Conservation (phyloP, 2,888 invertebrate genomes). For the Chrysina gloriosa region DNA sequence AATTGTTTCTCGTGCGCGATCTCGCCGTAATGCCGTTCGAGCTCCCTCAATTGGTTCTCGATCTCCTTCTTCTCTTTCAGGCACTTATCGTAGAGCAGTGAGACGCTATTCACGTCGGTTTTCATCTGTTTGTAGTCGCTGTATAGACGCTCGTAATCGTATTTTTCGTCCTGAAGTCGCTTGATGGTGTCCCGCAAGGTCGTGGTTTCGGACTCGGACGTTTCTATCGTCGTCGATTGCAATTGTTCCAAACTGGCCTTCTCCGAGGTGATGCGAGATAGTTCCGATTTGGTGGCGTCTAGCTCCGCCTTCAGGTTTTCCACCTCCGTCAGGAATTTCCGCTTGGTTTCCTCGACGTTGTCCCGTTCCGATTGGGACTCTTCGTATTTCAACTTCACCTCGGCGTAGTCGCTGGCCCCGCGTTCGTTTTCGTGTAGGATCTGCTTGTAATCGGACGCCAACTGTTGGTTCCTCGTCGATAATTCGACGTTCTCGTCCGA, state of each 20-base stretch:
- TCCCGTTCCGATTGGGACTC: constrained; percentile 22
- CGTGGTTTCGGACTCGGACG: constrained; percentile 24
- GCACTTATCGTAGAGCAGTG: constrained; percentile 28
- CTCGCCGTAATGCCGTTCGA: constrained; percentile 59
- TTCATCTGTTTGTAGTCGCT: constrained; percentile 37
- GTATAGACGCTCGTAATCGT: constrained; percentile 26
- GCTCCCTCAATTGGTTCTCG: constrained; percentile 55
- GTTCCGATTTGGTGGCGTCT: constrained; percentile 2
- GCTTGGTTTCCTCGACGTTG: constrained; percentile 38
- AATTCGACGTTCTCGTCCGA: constrained; percentile 56
- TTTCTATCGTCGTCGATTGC: constrained; percentile 18
- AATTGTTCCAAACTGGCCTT: constrained; percentile 16
- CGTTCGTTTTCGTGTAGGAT: constrained; percentile 58
- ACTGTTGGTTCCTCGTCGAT: constrained; percentile 54
- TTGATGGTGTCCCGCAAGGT: constrained; percentile 22
- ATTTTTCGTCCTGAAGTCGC: constrained; percentile 30
- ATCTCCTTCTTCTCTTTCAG: constrained; percentile 51
- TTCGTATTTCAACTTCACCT: constrained; percentile 56
- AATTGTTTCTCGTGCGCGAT: constrained; percentile 60
- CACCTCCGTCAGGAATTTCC: constrained; percentile 32
- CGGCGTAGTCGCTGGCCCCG: constrained; percentile 54
- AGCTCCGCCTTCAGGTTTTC: constrained; percentile 40
- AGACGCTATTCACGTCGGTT: constrained; percentile 30
- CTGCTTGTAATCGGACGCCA: constrained; percentile 57
- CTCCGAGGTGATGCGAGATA: not conserved